A percentile compares a stretch with the other conserved stretches of the same genome.
Conservation (phyloP, 1,140 invertebrate genomes). For the Bombus terrestris region DNA sequence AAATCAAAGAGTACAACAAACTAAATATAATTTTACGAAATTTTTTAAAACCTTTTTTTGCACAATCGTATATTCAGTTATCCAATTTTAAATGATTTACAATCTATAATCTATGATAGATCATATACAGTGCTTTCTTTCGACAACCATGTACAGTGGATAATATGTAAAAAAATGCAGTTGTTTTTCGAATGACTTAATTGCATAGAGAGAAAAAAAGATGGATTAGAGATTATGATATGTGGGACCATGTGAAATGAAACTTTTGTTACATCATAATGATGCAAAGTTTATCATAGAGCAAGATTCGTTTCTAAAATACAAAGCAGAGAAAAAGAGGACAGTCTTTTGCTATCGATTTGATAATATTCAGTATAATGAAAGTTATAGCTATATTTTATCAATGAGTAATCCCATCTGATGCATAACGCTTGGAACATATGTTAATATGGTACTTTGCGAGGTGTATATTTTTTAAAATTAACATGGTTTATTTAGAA, state of each 20-base stretch:
- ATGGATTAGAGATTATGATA: conserved; percentile 13
- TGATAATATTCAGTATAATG: conserved; percentile 8
- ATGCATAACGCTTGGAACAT: conserved; percentile 30
- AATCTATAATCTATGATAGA: not conserved
- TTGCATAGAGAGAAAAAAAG: not conserved
- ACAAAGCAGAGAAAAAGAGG: not conserved
- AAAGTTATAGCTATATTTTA: conserved; percentile 37
- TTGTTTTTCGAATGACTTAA: conserved; percentile 3
- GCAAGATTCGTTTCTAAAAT: not conserved
- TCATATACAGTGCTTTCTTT: conserved; percentile 7
- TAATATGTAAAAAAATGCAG: conserved; percentile 15
- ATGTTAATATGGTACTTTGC: conserved; percentile 34
- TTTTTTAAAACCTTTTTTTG: conserved; percentile 16
- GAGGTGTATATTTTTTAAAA: conserved; percentile 27
- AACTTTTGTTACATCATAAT: conserved; percentile 19
- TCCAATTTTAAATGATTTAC: not conserved
- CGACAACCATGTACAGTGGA: conserved; percentile 16
- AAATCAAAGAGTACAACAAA: conserved; percentile 52
- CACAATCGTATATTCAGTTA: not conserved
- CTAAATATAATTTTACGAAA: conserved; percentile 28
- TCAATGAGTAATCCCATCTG: conserved; percentile 11
- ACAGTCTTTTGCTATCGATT: conserved; percentile 24
- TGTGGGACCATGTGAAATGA: conserved; percentile 38
- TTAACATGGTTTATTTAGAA: conserved; percentile 7
- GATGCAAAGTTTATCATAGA: conserved; percentile 2